phyloP scores from a whole-genome alignment of 2,113 vertebrate genomes.

The Anhinga rufa region DNA sequence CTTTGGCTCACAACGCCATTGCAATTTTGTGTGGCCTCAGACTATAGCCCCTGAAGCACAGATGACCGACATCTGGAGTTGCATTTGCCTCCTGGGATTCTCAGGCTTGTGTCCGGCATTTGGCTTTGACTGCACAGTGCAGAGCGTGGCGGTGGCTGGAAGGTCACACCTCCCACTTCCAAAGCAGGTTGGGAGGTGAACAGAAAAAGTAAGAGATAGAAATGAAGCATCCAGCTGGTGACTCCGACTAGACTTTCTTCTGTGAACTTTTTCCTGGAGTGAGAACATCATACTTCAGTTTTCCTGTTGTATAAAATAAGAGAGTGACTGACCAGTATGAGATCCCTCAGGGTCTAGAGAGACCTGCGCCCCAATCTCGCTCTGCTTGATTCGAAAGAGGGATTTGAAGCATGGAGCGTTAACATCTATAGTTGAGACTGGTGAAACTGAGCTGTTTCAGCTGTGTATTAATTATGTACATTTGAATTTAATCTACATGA shows the following conservation, averaged over 20 bases:
- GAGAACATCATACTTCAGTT: neutral
- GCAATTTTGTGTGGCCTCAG: neutral
- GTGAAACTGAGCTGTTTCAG: neutral
- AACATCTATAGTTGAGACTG: neutral
- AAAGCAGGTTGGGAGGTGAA: neutral
- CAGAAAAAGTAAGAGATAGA: neutral
- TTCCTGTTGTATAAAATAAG: neutral
- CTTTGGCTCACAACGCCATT: accelerated
- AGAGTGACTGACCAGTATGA: neutral
- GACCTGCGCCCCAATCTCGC: accelerated
- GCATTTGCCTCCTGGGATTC: neutral
- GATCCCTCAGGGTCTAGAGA: neutral
- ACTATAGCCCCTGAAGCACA: neutral
- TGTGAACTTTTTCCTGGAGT: neutral
- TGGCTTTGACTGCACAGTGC: no score
- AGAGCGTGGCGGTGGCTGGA: accelerated
- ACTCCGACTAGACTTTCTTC: neutral
- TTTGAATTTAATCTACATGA: neutral
- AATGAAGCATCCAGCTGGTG: neutral
- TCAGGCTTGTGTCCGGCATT: neutral
- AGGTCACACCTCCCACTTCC: neutral
- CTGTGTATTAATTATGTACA: neutral
- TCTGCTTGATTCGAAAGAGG: neutral
- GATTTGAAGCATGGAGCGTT: neutral
- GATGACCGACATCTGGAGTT: neutral